These are phyloP conservation scores for Dastarcus helophoroides DNA, from an alignment of 2,888 invertebrate species.

Conservation along the genomic window DNA sequence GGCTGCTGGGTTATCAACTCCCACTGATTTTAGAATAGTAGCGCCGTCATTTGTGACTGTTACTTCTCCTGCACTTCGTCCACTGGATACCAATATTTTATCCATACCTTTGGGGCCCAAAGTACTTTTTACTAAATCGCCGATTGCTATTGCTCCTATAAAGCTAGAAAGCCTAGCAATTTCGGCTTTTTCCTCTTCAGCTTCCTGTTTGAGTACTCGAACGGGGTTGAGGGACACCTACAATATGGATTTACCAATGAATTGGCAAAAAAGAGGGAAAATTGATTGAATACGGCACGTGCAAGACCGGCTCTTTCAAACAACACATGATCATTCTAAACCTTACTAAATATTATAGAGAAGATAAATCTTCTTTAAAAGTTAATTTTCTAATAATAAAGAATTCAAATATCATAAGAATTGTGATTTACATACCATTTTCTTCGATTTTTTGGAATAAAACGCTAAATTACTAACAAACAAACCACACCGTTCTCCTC, in stretches of 20 bases:
- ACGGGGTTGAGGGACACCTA: slow-evolving; percentile 87
- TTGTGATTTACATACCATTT: no score
- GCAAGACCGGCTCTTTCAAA: no score
- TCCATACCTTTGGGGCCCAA: slow-evolving; percentile 99
- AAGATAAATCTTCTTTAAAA: no score
- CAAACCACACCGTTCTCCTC: no score
- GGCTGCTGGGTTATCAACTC: slow-evolving; percentile 97
- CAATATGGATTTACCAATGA: slow-evolving; percentile 13
- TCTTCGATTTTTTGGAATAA: no score
- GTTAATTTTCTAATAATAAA: no score
- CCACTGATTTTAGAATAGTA: slow-evolving; percentile 90
- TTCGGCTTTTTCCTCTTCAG: slow-evolving; percentile 96
- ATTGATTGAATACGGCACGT: no score
- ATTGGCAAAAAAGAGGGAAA: no score
- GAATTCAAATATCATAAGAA: no score
- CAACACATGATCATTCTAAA: no score
- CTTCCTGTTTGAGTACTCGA: slow-evolving; percentile 87
- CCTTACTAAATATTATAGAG: no score
- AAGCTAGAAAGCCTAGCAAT: slow-evolving; percentile 95
- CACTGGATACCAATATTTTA: slow-evolving; percentile 73
- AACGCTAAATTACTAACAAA: no score
- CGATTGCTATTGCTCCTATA: slow-evolving; percentile 97
- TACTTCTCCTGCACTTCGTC: slow-evolving; percentile 70
- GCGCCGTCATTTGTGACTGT: slow-evolving; percentile 99
- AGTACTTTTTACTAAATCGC: slow-evolving; percentile 96